phyloP scores from a whole-genome alignment of 1,140 invertebrate species.

The Neodiprion lecontei region DNA sequence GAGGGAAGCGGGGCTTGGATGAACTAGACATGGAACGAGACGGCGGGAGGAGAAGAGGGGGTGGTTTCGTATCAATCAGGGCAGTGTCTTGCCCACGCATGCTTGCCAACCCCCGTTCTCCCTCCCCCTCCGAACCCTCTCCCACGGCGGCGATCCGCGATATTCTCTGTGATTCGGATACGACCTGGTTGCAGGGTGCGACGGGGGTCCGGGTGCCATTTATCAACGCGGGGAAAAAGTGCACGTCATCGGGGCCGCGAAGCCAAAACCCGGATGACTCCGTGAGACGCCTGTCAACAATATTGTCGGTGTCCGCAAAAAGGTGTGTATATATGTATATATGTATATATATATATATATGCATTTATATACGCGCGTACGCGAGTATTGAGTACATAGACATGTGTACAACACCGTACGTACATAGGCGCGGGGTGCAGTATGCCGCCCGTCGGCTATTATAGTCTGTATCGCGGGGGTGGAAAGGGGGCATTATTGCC shows the following conservation, averaged over 20 bases:
- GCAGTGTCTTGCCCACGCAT: slow-evolving; percentile 45
- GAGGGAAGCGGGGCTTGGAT: slow-evolving; percentile 23
- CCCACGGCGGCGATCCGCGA: slow-evolving; percentile 13
- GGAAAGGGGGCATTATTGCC: background rate
- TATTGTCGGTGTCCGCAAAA: slow-evolving; percentile 38
- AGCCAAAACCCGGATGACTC: slow-evolving; percentile 51
- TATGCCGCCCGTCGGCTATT: too few species aligned
- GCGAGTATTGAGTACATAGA: background rate
- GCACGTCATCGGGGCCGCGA: slow-evolving; percentile 43
- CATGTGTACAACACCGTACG: background rate
- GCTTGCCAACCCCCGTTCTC: slow-evolving; percentile 1
- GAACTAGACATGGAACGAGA: slow-evolving; percentile 20
- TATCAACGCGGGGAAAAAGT: slow-evolving; percentile 54
- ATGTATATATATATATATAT: too few species aligned
- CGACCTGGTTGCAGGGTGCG: slow-evolving; percentile 18
- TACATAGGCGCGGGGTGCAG: background rate
- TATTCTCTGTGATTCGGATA: slow-evolving; percentile 22
- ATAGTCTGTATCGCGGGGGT: too few species aligned
- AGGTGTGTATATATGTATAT: background rate
- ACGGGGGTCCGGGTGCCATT: slow-evolving; percentile 43
- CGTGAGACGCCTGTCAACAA: slow-evolving; percentile 54
- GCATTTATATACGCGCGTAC: background rate
- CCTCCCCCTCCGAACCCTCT: slow-evolving; percentile 19
- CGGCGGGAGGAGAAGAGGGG: slow-evolving; percentile 18
- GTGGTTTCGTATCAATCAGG: slow-evolving; percentile 45